phyloP scores from a whole-genome alignment of 2,888 invertebrate species.

The Pimpla rufipes region DNA sequence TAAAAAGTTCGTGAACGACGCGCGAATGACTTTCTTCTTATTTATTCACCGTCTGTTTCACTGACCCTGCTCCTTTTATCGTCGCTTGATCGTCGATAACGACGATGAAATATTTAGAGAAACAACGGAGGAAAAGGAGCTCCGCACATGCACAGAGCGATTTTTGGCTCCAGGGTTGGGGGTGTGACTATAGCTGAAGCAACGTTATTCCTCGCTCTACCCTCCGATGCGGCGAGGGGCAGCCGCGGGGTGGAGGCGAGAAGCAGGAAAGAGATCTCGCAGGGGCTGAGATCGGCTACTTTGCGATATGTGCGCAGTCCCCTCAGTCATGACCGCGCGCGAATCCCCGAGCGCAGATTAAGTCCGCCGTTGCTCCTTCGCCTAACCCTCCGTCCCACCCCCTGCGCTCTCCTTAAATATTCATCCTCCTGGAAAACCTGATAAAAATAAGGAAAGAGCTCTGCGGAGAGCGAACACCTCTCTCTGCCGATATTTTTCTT shows the following conservation, averaged over 20 bases:
- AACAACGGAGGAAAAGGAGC: conserved; percentile 5
- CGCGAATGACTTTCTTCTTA: background rate
- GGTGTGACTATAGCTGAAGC: conserved; percentile 19
- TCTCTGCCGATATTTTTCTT: conserved; percentile 34
- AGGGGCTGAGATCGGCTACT: conserved; percentile 66
- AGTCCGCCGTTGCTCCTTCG: conserved; percentile 84
- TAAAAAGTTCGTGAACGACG: background rate
- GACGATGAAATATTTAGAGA: conserved; percentile 39
- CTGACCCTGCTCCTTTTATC: background rate
- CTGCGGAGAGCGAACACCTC: conserved; percentile 45
- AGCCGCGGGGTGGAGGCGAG: conserved; percentile 1
- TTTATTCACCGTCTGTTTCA: conserved; percentile 11
- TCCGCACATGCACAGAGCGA: conserved; percentile 1
- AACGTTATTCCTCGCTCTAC: conserved; percentile 46
- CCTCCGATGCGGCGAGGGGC: conserved; percentile 57
- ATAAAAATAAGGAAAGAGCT: conserved; percentile 86
- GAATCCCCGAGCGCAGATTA: conserved; percentile 88
- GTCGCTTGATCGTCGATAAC: conserved; percentile 18
- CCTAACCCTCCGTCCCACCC: conserved; percentile 31
- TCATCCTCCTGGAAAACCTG: conserved; percentile 87
- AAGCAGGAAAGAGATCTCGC: conserved; percentile 17
- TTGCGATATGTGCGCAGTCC: conserved; percentile 61
- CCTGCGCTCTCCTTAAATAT: conserved; percentile 86
- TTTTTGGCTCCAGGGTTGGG: conserved; percentile 25
- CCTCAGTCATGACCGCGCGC: conserved; percentile 72